phyloP scores from a whole-genome alignment of 2,113 vertebrate species.

The Vidua macroura region DNA sequence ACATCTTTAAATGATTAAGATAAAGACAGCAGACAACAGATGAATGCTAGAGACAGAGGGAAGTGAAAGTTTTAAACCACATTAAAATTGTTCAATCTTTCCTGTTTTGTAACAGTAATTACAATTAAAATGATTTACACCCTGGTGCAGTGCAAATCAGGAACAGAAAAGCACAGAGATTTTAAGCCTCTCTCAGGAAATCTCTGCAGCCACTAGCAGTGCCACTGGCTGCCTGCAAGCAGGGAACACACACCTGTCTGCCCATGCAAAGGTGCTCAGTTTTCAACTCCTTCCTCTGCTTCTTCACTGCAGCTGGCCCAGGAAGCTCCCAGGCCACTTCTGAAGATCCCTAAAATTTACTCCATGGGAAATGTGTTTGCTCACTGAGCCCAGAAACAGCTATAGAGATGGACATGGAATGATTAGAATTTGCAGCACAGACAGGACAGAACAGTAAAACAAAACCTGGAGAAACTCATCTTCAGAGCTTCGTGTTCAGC shows the following conservation, averaged over 20 bases:
- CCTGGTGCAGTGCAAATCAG: neutral
- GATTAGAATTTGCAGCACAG: neutral
- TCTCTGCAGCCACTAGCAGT: neutral
- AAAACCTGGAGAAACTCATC: neutral
- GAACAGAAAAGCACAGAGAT: neutral
- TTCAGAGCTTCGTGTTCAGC: neutral
- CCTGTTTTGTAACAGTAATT: neutral
- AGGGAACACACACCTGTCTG: neutral
- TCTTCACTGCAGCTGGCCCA: neutral
- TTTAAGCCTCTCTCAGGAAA: neutral
- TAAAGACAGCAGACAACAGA: slow-evolving; percentile 29
- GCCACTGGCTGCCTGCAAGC: neutral
- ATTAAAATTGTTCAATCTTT: neutral
- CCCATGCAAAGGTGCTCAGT: neutral
- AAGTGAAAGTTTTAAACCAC: slow-evolving; percentile 20
- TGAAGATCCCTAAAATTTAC: neutral
- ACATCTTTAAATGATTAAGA: slow-evolving; percentile 42
- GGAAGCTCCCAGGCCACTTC: neutral
- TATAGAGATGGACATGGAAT: neutral
- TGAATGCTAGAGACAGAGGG: neutral
- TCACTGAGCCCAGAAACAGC: neutral
- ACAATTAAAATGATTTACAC: neutral
- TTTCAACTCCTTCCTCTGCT: neutral
- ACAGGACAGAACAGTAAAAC: neutral
- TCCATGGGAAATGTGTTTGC: neutral